Conservation (phyloP, 2,113 vertebrate species). For the Protomyctophum bolini region DNA sequence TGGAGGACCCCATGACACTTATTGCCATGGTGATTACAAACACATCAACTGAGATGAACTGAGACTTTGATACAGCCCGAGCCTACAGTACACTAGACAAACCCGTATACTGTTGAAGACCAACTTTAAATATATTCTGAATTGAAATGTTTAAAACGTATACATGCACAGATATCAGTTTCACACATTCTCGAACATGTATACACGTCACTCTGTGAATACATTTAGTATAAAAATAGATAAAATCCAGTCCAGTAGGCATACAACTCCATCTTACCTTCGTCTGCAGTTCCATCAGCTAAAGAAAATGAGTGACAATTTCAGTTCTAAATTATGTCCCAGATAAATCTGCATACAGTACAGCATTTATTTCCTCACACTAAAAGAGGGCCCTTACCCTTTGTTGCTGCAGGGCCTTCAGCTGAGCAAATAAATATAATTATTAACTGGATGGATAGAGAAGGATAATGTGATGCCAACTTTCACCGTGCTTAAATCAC, state of each 20-base stretch:
- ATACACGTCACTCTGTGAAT: slow-evolving; percentile 56
- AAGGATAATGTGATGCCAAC: neutral
- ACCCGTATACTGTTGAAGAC: too few relatives aligned
- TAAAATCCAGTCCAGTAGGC: slow-evolving; percentile 11
- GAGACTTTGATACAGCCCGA: too few relatives aligned
- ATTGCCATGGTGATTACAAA: too few relatives aligned
- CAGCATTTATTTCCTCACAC: slow-evolving; percentile 15
- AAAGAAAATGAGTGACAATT: slow-evolving; percentile 43
- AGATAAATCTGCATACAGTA: slow-evolving; percentile 8
- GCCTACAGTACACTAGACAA: neutral
- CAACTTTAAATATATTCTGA: neutral
- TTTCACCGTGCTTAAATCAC: neutral
- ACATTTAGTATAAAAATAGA: slow-evolving; percentile 42
- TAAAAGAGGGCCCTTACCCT: slow-evolving; percentile 32
- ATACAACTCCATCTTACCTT: slow-evolving; percentile 60
- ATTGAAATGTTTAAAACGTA: neutral
- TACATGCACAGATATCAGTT: slow-evolving; percentile 35
- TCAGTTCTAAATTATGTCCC: neutral
- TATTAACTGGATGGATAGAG: slow-evolving; percentile 8
- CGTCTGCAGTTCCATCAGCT: slow-evolving; percentile 55
- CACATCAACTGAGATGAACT: too few relatives aligned
- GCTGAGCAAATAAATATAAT: slow-evolving; percentile 27
- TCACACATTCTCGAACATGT: slow-evolving; percentile 50
- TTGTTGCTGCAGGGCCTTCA: neutral
- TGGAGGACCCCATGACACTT: too few relatives aligned